Evolutionary conservation across 2,797 vertebrate species (phyloP).

Genomic region (Malurus leucopterus): DNA sequence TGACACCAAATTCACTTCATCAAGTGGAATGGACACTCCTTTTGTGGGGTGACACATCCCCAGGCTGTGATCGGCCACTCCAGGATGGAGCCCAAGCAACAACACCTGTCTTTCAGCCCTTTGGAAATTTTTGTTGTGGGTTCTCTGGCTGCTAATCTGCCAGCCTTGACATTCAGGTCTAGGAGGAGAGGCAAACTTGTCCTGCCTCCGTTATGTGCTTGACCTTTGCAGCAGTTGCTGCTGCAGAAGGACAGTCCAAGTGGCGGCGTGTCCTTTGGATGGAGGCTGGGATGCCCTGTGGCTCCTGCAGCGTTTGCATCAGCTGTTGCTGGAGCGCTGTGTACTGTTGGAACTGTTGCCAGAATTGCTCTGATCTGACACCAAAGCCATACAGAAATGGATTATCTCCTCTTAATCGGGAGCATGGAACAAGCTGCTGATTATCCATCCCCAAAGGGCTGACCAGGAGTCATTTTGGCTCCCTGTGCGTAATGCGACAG

Average conservation of each 20-base stretch:
- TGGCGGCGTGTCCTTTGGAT: neutral
- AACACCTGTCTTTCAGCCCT: neutral
- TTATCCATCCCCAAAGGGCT: neutral
- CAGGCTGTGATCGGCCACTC: fast-evolving
- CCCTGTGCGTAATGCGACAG: neutral
- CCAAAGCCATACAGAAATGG: slow-evolving; percentile 1
- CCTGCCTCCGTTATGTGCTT: neutral
- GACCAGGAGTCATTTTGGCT: neutral
- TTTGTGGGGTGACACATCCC: neutral
- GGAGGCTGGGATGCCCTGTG: neutral
- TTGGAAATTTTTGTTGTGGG: neutral
- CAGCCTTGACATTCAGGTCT: neutral
- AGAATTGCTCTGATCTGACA: slow-evolving; percentile 50
- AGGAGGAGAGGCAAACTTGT: neutral
- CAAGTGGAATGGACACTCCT: neutral
- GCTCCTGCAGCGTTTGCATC: neutral
- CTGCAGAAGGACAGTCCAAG: neutral
- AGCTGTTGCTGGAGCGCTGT: neutral
- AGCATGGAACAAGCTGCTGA: slow-evolving; percentile 8
- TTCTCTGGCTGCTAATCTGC: neutral
- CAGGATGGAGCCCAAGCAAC: neutral
- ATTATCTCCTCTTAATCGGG: slow-evolving; percentile 45
- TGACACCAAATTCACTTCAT: neutral
- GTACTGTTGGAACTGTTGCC: slow-evolving; percentile 8
- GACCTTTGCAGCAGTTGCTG: slow-evolving; percentile 47